Base-by-base conservation (phyloP, 2,888 invertebrate species). In the Chouioia cunea region DNA sequence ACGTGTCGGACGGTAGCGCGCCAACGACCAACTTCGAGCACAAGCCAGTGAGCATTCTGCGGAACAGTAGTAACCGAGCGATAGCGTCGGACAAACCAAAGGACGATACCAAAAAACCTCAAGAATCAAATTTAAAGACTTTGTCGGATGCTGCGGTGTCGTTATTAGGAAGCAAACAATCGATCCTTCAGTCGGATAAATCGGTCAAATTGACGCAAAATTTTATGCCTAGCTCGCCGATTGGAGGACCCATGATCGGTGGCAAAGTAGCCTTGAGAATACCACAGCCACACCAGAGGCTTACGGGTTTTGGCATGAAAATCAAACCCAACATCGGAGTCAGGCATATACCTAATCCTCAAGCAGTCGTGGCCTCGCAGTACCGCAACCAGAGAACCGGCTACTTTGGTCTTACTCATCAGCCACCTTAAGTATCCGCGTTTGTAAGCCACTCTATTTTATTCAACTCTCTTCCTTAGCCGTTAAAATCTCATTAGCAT, bases 281-380 rank as follows among this genome's bases (percentile, higher is more conserved):
- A 70, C 83, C 83, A 2, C 83, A 83, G 48, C 82, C 81, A 2
- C 82, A 82, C 65, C 82, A 82, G n/a, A 76, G 83, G 64, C 77
- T 82, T 58, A 76, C 82, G 8, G 79, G 81, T 14, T 83, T 83
- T 63, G 81, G 82, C 4, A 78, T 83, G 77, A 83, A 83, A 70
- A 83, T 82, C 75, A 82, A 81, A 54, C 86, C 85, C 6, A 86
- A 85, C 73, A 80, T 84, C 67, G 82, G 83, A n/a, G 82, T 86
- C 27, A 78, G 86, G 46, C 86, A 86, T 69, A 86, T 86, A 77
- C 86, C 86, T 2, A 86, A 86, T 75, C 86, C 86, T 0, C 85
- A 85, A 52, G 84, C 85, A 0, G 80, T 86, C 50, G 83, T 86
- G 27, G 84, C 83, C 66, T 83, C 86, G 10, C 84, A 85, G 66